Percentiles rank a stretch among this genome's conserved stretches.
Evolutionary conservation across 2,797 vertebrate species (phyloP).

Genomic region (Spheniscus humboldti): DNA sequence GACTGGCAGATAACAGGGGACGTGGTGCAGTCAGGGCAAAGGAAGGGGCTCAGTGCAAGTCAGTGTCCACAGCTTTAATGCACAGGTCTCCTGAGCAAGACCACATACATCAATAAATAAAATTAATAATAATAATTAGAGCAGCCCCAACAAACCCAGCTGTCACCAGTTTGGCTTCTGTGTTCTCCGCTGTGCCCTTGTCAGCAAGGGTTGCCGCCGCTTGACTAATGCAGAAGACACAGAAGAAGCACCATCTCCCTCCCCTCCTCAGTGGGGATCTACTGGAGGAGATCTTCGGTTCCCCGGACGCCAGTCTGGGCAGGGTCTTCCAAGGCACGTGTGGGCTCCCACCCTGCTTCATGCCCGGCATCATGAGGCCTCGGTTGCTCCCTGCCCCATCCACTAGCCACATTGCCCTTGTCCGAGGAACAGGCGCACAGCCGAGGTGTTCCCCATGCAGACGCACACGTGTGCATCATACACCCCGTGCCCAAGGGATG

Average conservation of each 20-base stretch:
- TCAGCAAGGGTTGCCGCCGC: not conserved
- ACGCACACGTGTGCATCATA: not conserved
- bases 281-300: not conserved
- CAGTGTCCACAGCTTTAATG: constrained; percentile 53
- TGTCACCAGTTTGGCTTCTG: constrained; percentile 40
- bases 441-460: not conserved
- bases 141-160: constrained; percentile 30
- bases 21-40: not conserved
- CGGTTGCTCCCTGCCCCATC: not conserved
- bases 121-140: constrained; percentile 15
- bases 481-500: not conserved
- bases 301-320: not conserved
- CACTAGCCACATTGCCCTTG: not conserved
- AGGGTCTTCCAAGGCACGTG: not conserved
- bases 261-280: not conserved
- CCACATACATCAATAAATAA: constrained; percentile 57
- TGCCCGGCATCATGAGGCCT: not conserved
- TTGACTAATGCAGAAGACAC: not conserved
- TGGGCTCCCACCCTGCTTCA: not conserved
- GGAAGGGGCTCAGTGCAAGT: not conserved
- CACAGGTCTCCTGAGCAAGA: constrained; percentile 16
- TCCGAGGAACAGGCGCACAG: not conserved
- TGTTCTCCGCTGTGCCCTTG: not conserved
- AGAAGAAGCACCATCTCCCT: not conserved
- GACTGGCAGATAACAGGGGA: not conserved